Conservation (phyloP, 2,797 vertebrate genomes). For the Hydrophis major region DNA sequence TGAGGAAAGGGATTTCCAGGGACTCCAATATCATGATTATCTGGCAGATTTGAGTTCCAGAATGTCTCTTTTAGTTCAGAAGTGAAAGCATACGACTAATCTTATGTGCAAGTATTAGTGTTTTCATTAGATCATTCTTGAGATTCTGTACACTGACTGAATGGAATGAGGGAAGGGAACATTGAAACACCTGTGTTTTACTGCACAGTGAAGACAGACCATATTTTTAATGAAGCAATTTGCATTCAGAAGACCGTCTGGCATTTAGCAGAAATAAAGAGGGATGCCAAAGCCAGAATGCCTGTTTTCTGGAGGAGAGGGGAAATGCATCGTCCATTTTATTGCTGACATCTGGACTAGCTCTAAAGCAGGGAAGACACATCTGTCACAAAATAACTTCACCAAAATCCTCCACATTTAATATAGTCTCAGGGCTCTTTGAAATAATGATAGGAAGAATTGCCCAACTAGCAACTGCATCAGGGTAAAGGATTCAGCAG, state of each 20-base stretch:
- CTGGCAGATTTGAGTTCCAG: not conserved
- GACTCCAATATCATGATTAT: not conserved
- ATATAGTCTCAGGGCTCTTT: not conserved
- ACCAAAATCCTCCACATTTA: not conserved
- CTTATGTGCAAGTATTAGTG: not conserved
- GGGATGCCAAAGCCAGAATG: not conserved
- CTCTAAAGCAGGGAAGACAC: not conserved
- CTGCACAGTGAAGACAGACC: not conserved
- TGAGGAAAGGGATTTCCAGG: not conserved
- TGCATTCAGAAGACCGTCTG: not conserved
- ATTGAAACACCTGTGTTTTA: not conserved
- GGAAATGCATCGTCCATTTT: not conserved
- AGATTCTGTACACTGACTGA: not conserved
- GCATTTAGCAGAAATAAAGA: not conserved
- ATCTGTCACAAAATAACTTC: not conserved
- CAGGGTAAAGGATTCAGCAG: not conserved
- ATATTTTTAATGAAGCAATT: not conserved
- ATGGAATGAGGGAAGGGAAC: not conserved
- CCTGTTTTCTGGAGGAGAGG: not conserved
- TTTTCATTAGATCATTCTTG: not conserved
- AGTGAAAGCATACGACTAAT: not conserved
- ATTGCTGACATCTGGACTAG: constrained; percentile 2
- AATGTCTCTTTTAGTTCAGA: not conserved
- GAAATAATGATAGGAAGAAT: not conserved
- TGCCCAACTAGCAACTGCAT: not conserved